A percentile compares a stretch with the other conserved stretches of the same genome.
Conservation (phyloP, 2,113 vertebrate genomes). For the Tetrax tetrax region DNA sequence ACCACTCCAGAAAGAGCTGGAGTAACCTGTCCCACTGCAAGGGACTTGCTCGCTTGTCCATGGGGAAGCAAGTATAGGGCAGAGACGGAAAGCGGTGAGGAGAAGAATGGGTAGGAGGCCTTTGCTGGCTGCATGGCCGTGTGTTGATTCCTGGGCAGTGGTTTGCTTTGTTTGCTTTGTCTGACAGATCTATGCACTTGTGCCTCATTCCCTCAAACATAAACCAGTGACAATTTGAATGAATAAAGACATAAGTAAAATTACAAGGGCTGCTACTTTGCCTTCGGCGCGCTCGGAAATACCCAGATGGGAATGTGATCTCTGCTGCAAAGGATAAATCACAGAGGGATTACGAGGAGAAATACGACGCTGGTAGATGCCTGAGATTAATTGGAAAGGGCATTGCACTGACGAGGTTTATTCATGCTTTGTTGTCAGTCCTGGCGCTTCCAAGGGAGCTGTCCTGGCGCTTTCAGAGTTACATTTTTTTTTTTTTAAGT, state of each 20-base stretch:
- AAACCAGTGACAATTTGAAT: neutral
- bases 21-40: neutral
- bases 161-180: neutral
- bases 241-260: neutral
- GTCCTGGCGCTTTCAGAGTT: neutral
- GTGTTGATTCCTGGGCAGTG: neutral
- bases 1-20: neutral
- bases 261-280: neutral
- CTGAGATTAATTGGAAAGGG: conserved; percentile 44
- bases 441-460: neutral
- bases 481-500: neutral
- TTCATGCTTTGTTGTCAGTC: neutral
- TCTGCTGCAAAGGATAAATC: conserved; percentile 31
- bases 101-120: neutral
- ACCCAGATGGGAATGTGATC: neutral
- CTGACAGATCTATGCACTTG: neutral
- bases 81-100: neutral
- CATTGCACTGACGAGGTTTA: conserved; percentile 8
- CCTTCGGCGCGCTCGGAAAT: neutral
- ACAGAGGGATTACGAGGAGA: conserved; percentile 8
- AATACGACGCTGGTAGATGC: neutral
- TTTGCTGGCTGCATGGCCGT: rapidly evolving
- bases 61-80: neutral
- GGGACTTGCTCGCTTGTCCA: rapidly evolving
- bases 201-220: neutral